Conservation (phyloP, 2,797 vertebrate genomes). For the Natrix natrix region DNA sequence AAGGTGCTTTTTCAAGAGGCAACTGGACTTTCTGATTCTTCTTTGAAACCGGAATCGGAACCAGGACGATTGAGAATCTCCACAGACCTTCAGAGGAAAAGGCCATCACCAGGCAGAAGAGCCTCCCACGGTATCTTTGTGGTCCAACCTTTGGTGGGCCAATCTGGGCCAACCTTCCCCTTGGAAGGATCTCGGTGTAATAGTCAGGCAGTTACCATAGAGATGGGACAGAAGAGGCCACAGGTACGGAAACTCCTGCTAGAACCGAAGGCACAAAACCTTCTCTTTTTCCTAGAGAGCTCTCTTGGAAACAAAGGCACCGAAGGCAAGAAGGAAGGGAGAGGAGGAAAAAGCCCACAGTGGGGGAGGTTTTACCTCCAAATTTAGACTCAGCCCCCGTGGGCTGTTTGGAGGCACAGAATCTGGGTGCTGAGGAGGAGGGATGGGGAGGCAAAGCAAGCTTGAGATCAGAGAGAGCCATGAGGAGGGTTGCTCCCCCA, state of each 20-base stretch:
- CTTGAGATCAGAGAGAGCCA: not conserved
- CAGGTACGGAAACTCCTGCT: not conserved
- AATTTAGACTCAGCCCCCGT: not conserved
- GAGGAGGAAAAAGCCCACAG: not conserved
- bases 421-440: not conserved
- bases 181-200: not conserved
- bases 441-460: not conserved
- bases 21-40: too few species aligned
- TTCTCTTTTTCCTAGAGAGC: not conserved
- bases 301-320: not conserved
- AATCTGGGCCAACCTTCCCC: not conserved
- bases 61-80: not conserved
- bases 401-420: not conserved
- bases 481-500: fast-evolving
- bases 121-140: not conserved
- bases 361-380: not conserved
- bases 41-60: not conserved
- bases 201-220: not conserved
- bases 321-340: not conserved
- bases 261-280: not conserved
- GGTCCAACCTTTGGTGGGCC: not conserved
- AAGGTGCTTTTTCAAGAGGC: too few species aligned
- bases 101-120: not conserved
- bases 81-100: not conserved
- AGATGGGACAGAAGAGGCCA: not conserved